Evolutionary conservation across 2,797 vertebrate species (phyloP), one percentile per base, ranked within the genome.

Genomic region (Mormyrus proboscirostris): DNA sequence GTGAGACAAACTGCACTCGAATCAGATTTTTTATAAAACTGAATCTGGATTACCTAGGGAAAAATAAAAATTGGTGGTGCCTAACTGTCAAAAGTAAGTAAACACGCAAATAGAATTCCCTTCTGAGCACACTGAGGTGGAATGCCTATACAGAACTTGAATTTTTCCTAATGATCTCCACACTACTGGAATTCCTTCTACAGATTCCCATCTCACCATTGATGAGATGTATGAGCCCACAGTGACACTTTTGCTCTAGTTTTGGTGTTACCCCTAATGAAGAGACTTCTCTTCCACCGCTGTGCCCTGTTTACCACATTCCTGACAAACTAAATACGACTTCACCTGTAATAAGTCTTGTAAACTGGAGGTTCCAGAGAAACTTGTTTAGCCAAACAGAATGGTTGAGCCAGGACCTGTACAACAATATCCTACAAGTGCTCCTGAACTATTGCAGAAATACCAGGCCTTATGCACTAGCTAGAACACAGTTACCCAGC

Each of bases 1-100:
- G 7, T 16, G 16, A 83, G 16, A 38, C 44, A 83, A 38, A 47
- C 76, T 44, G 41, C 41, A 57, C 87, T 92, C 55, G 83, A 50
- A 88, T 88, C 85, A 88, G 89, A 90, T 90, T 91, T 89, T 88
- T 90, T 90, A 90, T 92, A 91, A 90, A 91, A 83, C 38, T 82
- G 55, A 41, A 87, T 89, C 88, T 93, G 92, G 91, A 89, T 89
- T 91, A 91, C 91, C 93, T 93, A 91, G 92, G 91, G 25, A 90
- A 90, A 25, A 89, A 91, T 62, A 73, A 33, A 89, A 88, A 91
- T 90, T 89, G 90, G 87, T 91, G 89, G 89, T 90, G 94, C 90
- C 88, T 91, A 91, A 89, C 89, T 76, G 92, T 89, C 65, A 89
- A 82, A 90, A 91, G 73, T 76, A 92, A 92, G 89, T 57, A 89